phyloP scores from a whole-genome alignment of 2,797 vertebrate genomes.

The Sebastes itinus region DNA sequence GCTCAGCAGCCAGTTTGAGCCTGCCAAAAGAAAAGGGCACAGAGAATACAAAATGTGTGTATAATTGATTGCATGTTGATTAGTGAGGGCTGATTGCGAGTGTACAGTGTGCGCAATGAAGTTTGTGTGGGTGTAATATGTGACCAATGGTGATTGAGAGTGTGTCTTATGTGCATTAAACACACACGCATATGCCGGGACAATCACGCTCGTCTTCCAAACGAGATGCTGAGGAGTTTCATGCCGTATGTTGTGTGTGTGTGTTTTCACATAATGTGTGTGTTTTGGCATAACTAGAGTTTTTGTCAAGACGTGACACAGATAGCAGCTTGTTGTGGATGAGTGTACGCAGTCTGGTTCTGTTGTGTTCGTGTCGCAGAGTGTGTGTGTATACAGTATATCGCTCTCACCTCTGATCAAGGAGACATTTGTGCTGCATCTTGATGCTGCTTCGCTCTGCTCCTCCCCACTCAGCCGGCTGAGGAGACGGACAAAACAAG shows the following conservation, averaged over 20 bases:
- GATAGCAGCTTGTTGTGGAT: not conserved
- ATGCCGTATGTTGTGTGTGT: not conserved
- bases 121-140: conserved; percentile 9
- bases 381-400: not conserved
- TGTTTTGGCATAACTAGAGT: not conserved
- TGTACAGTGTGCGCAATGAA: conserved; percentile 9
- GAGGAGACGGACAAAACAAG: conserved; percentile 34
- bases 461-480: conserved; percentile 14
- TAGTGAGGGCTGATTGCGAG: conserved; percentile 43
- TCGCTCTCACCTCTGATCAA: conserved; percentile 57
- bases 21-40: conserved; percentile 17
- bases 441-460: conserved; percentile 29
- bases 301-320: conserved; percentile 21
- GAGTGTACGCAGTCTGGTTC: not conserved
- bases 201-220: not conserved
- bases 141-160: conserved; percentile 21
- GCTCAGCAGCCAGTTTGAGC: conserved; percentile 3
- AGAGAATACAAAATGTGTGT: conserved; percentile 14
- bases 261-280: not conserved
- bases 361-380: not conserved
- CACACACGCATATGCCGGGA: not conserved
- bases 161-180: not conserved
- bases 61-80: conserved; percentile 60
- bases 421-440: conserved; percentile 50
- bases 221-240: not conserved